Base-by-base conservation (phyloP, 2,113 vertebrate genomes). In the Austrofundulus limnaeus region DNA sequence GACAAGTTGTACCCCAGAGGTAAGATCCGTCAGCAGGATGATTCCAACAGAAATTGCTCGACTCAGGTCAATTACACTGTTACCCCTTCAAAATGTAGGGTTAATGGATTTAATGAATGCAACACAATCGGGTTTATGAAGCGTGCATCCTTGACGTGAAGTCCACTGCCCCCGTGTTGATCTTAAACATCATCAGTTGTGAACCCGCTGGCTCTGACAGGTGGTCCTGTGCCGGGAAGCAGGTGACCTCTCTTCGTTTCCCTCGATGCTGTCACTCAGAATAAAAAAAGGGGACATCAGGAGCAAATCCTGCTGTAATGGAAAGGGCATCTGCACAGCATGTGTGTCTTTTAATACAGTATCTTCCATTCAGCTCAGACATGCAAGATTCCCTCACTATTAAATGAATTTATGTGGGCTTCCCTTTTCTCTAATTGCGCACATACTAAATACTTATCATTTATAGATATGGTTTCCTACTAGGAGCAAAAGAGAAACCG, bases 291-390 rank as follows among this genome's bases (percentile, higher is more conserved):
- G 78, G 86, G 85, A 75, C 88, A 83, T 80, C 73, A 81, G 71
- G 67, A 71, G 59, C 67, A 60, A 66, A 77, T 82, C 79, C 73
- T 63, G 66, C 70, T 81, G 70, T 58, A 69, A 72, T 61, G 70
- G 75, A 87, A 87, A 88, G 83, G 85, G 76, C 86, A 84, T 65
- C 61, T 59, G 77, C 81, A 70, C 85, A 81, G 79, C 84, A 67
- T 81, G 86, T 23, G 54, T 47, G 59, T 66, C 80, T 74, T 70
- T 82, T 82, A 83, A 85, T n/a, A n/a, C n/a, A n/a, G n/a, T 84
- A 75, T 72, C 68, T 59, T 41, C 72, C 47, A 6, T 63, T 10
- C 49, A 17, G 66, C 66, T 68, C 70, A 68, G 28, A 41, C 72
- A 71, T 16, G 17, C 13, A 52, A 3, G 63, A 75, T 45, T 11